phyloP scores from a whole-genome alignment of 2,888 invertebrate genomes.

The Limnephilus auricula region DNA sequence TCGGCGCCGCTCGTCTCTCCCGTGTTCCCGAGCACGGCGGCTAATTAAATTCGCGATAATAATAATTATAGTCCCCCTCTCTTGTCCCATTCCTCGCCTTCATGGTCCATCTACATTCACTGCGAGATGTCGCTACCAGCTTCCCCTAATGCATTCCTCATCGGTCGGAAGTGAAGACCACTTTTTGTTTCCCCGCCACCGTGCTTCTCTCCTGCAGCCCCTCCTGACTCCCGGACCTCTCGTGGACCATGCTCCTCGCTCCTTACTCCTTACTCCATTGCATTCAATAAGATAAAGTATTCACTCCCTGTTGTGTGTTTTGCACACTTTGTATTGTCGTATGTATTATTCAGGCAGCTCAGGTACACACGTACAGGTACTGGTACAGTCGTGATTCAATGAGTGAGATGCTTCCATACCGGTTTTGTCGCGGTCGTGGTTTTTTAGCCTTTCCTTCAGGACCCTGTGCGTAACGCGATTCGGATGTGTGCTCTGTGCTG shows the following conservation, averaged over 20 bases:
- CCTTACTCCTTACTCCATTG: conserved; percentile 7
- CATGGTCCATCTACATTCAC: background rate
- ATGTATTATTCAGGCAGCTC: conserved; percentile 48
- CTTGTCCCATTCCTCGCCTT: conserved; percentile 12
- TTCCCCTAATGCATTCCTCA: conserved; percentile 46
- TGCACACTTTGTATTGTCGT: conserved; percentile 11
- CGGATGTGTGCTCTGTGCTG: background rate
- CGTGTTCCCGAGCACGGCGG: conserved; percentile 28
- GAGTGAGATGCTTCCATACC: conserved; percentile 54
- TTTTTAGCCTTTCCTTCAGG: conserved; percentile 39
- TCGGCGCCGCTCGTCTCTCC: background rate
- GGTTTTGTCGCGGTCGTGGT: conserved; percentile 52
- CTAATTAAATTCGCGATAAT: conserved; percentile 60
- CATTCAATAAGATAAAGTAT: conserved; percentile 30
- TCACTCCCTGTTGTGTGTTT: background rate
- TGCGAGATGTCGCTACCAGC: conserved; percentile 28
- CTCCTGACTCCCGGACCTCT: background rate
- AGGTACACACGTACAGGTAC: conserved; percentile 20
- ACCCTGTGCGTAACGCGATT: conserved; percentile 7
- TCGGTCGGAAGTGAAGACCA: conserved; percentile 64
- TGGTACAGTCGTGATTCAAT: conserved; percentile 49
- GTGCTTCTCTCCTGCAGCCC: background rate
- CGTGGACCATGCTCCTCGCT: conserved; percentile 34
- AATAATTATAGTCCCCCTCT: background rate
- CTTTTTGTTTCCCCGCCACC: conserved; percentile 55